Base-by-base conservation (phyloP, 2,888 invertebrate genomes). In the Drosophila ezoana region DNA sequence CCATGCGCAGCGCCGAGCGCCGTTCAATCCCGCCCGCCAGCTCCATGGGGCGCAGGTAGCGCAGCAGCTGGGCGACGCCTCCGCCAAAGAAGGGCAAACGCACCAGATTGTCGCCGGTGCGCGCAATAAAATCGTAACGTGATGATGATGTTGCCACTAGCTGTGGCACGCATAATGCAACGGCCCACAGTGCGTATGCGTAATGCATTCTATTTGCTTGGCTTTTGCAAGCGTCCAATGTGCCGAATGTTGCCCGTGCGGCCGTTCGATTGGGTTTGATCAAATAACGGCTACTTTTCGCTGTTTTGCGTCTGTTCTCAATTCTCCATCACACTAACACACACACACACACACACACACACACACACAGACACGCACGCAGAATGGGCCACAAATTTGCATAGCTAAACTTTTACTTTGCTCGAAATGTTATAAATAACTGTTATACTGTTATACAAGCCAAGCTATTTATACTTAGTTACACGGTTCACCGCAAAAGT, bases 81-180 rank as follows among this genome's bases (percentile, higher is more conserved):
- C 84, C 87, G 33, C 90, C 87, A 54, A 90, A 89, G 60, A 90
- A 89, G 4, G 90, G 90, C 13, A 90, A 37, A 4, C 75, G 44
- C 3, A 60, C 62, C 8, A 75, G 28, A 18, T 56, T 45, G 6
- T 78, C 62, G 6, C 53, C 18, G 1, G 68, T 75, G 57, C 75
- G 78, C 4, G 60, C 56, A 41, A 61, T 18, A 4, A 61, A n/a
- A 28, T 68, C 62, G 35, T 38, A 41, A 13, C 58, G 71, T 28
- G 8, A 28, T 23, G 23, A 23, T 28, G 44, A 11, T n/a, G 4
- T 4, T 13, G 4, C 28, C 48, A 35, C 14, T n/a, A n/a, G 9
- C 14, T 47, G 23, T 20, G 43, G 59, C 56, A 33, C 16, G 18
- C 28, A 20, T 5, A 53, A 13, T 11, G 47, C 41, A 11, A 32